Evolutionary conservation across 2,113 vertebrate genomes (phyloP), one percentile per base, ranked within the genome.

Genomic region (Irena cyanogastra): DNA sequence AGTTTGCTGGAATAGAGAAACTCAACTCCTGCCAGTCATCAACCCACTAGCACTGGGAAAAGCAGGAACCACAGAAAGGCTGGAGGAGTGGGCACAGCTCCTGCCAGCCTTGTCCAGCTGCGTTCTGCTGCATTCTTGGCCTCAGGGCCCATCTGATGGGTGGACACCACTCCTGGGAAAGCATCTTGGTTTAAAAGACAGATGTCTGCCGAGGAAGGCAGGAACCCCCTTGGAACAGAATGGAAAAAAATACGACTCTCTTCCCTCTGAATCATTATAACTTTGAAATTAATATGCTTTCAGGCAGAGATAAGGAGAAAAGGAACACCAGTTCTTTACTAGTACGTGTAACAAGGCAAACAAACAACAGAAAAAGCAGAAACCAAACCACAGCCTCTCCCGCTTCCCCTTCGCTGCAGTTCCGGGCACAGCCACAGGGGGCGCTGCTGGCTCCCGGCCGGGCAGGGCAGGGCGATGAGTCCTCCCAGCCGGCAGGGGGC

Each of bases 31-130:
- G n/a, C 8, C 41, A 21, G 10, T 22, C n/a, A 37, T 10, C n/a
- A 63, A 0, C 33, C 21, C 47, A 35, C 39, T 28, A 42, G 54
- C 77, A 33, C 41, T 39, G 59, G 39, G 49, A 66, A 83, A 45
- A 30, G 49, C n/a, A 59, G 68, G 82, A 84, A 22, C 14, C 16
- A 5, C 1, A 1, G 23, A 20, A 30, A 65, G 30, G n/a, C 15
- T 31, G 12, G 15, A 50, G 33, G 49, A 72, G 15, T 0, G 0
- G 68, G 17, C 16, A 37, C 0, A 0, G 26, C 54, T 74, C 60
- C 87, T 37, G 6, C 10, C 39, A 44, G 26, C 69, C 66, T 60
- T 1, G 0, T 6, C 20, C 37, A 23, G 7, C 24, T 2, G 0
- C 9, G 8, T 6, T 7, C 45, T 16, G 61, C 31, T 13, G 57